phyloP scores from a whole-genome alignment of 2,888 invertebrate genomes.

The Hirudinaria manillensis region DNA sequence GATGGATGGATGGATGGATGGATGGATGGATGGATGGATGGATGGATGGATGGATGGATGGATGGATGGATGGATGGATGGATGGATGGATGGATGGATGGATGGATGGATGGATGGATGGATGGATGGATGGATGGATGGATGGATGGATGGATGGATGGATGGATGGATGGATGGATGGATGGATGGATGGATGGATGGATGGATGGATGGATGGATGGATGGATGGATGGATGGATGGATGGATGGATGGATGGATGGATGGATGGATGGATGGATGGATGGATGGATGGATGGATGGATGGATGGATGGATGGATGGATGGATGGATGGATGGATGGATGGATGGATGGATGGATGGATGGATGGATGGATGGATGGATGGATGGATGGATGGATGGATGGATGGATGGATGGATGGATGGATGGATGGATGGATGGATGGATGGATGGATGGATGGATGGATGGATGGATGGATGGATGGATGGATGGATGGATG shows the following conservation, averaged over 20 bases:
- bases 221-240: slow-evolving; percentile 6
- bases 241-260: slow-evolving; percentile 1
- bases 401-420: not conserved
- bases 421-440: not conserved
- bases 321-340: slow-evolving; percentile 2
- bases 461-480: not conserved
- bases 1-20: slow-evolving; percentile 4
- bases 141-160: too few relatives aligned
- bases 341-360: slow-evolving; percentile 4
- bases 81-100: not conserved
- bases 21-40: not conserved
- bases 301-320: not conserved
- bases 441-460: not conserved
- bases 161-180: not conserved
- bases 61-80: not conserved
- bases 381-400: not conserved
- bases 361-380: not conserved
- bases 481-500: too few relatives aligned
- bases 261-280: slow-evolving; percentile 14
- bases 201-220: slow-evolving; percentile 4
- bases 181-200: not conserved
- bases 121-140: not conserved
- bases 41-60: not conserved
- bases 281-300: not conserved
- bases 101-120: not conserved